phyloP scores from a whole-genome alignment of 1,140 invertebrate species.

The Drosophila fuyamai region DNA sequence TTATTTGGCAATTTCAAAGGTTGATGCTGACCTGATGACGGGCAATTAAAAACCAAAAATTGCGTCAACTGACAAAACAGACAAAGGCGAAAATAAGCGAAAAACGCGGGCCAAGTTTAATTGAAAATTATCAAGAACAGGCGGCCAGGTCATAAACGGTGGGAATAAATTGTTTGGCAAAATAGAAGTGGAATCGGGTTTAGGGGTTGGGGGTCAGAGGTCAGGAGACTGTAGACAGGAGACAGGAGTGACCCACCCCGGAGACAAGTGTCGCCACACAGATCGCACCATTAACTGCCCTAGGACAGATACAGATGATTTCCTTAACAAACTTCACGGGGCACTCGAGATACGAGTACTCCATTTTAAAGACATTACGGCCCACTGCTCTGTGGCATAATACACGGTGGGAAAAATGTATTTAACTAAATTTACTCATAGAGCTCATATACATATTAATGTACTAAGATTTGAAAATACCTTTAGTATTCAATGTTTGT shows the following conservation, averaged over 20 bases:
- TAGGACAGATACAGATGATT: conserved; percentile 37
- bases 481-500: no score
- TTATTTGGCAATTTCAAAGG: conserved; percentile 62
- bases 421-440: no score
- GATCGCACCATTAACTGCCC: conserved; percentile 38
- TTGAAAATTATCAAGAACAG: conserved; percentile 59
- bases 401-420: conserved; percentile 1
- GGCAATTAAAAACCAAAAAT: conserved; percentile 67
- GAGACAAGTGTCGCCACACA: conserved; percentile 23
- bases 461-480: no score
- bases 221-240: background rate
- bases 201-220: background rate
- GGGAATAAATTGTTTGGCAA: conserved; percentile 10
- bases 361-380: conserved; percentile 46
- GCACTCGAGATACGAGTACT: conserved; percentile 23
- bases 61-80: conserved; percentile 37
- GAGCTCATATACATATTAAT: no score
- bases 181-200: background rate
- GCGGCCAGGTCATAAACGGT: conserved; percentile 16
- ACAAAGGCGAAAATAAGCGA: conserved; percentile 14
- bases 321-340: conserved; percentile 43
- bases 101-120: conserved; percentile 46
- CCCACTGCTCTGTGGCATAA: background rate
- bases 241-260: background rate
- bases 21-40: conserved; percentile 56